Conservation (phyloP, 2,113 vertebrate genomes). For the Oreochromis aureus region DNA sequence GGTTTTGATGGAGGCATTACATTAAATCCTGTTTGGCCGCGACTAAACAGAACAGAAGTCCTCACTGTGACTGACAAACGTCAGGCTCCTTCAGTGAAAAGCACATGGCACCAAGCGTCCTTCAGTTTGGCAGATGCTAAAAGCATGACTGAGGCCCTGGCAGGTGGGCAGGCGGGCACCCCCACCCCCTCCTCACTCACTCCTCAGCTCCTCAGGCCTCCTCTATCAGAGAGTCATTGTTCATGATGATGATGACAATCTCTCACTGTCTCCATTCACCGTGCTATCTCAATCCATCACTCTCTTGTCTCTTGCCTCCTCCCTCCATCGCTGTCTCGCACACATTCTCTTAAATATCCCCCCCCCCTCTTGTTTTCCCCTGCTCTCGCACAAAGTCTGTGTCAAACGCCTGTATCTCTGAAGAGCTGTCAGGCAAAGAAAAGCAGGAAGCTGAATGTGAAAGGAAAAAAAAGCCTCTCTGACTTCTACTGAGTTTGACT, state of each 20-base stretch:
- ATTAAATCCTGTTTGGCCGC: slow-evolving; percentile 45
- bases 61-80: slow-evolving; percentile 53
- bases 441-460: slow-evolving; percentile 2
- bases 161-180: slow-evolving; percentile 41
- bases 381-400: background rate
- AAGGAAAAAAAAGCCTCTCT: slow-evolving; percentile 7
- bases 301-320: slow-evolving; percentile 11
- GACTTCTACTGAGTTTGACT: slow-evolving; percentile 34
- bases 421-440: slow-evolving; percentile 33
- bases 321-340: background rate
- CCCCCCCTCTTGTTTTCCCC: background rate
- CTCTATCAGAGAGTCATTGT: slow-evolving; percentile 52
- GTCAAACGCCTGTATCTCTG: slow-evolving; percentile 21
- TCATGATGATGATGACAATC: slow-evolving; percentile 48
- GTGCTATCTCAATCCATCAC: slow-evolving; percentile 43
- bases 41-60: slow-evolving; percentile 51
- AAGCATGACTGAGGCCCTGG: slow-evolving; percentile 52
- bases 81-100: slow-evolving; percentile 47
- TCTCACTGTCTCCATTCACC: slow-evolving; percentile 26
- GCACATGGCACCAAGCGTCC: slow-evolving; percentile 60
- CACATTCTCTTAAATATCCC: slow-evolving; percentile 10
- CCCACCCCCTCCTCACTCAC: background rate
- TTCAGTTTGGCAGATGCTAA: slow-evolving; percentile 59
- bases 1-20: background rate
- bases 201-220: slow-evolving; percentile 26